Evolutionary conservation across 1,140 invertebrate genomes (phyloP), one percentile per base, ranked within the genome.

Genomic region (Augochlora pura): DNA sequence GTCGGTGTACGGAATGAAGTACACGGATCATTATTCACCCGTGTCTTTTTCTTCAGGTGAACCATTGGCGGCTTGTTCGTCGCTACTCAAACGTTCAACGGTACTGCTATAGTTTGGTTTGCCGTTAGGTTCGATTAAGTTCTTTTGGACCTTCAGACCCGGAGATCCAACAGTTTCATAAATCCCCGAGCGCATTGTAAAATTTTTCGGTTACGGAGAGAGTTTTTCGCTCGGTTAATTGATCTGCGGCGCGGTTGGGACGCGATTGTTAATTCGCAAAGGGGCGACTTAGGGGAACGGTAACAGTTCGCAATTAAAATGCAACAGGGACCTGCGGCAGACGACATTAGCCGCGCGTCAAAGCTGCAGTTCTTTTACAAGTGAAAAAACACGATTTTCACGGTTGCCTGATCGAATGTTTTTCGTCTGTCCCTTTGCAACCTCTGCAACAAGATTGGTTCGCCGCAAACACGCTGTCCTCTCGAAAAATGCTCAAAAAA

Each of bases 401-500:
- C 54, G 69, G 57, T 42, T 12, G 9, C 38, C 52, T 7, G 68
- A 54, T 38, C 52, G 21, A 59, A 39, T 0, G 14, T n/a, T 4
- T 14, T 6, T 49, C 39, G n/a, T 16, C 65, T 49, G 32, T 69
- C 62, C 32, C 25, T 23, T 21, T 32, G 4, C 32, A 32, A 32
- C 54, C 18, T 8, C 21, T 1, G 18, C 54, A 8, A 21, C n/a
- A 21, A 4, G 14, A 42, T 66, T 38, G 46, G 74, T 27, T 54
- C 64, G 42, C 70, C 65, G 46, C 21, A 14, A 46, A 66, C 60
- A 74, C 71, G 63, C 82, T 72, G 75, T 85, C 83, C 66, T 54
- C 16, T 16, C 32, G 32, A 4, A 32, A 18, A 16, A 21, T 54
- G 68, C 52, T 86, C 80, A 80, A 86, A 86, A 86, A 86, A 85